Conservation (phyloP, 2,113 vertebrate genomes). For the Barnardius zonarius region DNA sequence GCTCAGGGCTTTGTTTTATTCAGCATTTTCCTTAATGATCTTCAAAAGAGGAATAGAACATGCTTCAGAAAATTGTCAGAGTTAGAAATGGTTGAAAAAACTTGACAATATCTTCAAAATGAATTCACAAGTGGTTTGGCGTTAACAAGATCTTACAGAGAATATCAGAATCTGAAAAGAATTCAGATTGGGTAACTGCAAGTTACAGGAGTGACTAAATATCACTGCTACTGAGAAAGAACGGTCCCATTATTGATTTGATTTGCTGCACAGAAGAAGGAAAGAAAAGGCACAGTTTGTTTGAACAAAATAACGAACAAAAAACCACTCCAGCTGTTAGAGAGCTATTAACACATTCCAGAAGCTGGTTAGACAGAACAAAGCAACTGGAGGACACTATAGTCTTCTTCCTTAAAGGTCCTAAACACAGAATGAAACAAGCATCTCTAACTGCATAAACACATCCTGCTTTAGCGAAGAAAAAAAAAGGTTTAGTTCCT, state of each 20-base stretch:
- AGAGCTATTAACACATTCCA: background rate
- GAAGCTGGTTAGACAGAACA: background rate
- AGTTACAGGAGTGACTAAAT: background rate
- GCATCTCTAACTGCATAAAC: background rate
- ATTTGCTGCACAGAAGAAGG: background rate
- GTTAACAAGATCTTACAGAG: background rate
- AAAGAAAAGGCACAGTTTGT: background rate
- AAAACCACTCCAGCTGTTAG: background rate
- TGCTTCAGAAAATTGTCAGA: background rate
- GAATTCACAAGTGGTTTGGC: background rate
- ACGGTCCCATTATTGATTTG: background rate
- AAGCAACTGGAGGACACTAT: background rate
- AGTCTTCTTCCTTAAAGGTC: background rate
- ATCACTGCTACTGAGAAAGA: background rate
- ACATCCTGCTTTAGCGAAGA: background rate
- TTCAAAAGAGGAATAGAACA: background rate
- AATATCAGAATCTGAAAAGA: background rate
- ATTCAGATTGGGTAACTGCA: background rate
- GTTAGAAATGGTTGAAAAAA: background rate
- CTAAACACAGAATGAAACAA: background rate
- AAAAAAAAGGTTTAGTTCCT: background rate
- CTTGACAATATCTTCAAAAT: background rate
- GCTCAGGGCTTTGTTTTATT: background rate
- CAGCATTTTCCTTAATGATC: background rate
- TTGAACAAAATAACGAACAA: background rate